Evolutionary conservation across 2,888 invertebrate genomes (phyloP).

Genomic region (Glaucopsyche alexis): DNA sequence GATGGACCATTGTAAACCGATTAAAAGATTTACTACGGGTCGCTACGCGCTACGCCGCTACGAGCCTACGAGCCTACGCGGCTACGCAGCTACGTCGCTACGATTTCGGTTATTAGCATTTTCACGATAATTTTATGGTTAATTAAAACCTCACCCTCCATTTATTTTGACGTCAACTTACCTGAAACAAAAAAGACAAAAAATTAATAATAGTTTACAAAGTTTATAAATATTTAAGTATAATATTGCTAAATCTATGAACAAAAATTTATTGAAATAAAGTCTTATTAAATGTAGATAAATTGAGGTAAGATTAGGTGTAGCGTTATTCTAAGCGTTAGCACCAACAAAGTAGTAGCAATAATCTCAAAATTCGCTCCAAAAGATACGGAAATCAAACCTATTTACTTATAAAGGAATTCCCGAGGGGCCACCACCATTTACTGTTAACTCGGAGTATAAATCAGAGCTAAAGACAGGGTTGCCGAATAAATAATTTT

Average conservation of each 20-base stretch:
- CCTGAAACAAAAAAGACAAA: constrained; percentile 36
- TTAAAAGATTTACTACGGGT: constrained; percentile 76
- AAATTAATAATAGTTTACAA: background rate
- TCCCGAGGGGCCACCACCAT: constrained; percentile 57
- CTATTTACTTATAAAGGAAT: constrained; percentile 56
- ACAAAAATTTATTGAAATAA: no score
- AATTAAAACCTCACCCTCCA: background rate
- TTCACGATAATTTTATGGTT: constrained; percentile 7
- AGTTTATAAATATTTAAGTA: background rate
- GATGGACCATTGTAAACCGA: constrained; percentile 77
- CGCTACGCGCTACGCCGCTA: constrained; percentile 44
- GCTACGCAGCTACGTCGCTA: constrained; percentile 45
- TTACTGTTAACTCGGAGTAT: constrained; percentile 65
- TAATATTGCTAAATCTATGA: no score
- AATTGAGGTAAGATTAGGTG: no score
- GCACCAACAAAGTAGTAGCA: background rate
- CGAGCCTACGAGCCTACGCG: constrained; percentile 44
- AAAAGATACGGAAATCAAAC: constrained; percentile 46
- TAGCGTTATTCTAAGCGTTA: no score
- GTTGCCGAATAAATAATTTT: constrained; percentile 76
- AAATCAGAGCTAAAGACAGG: constrained; percentile 72
- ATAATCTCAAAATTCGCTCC: background rate
- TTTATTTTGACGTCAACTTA: constrained; percentile 31
- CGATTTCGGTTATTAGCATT: background rate
- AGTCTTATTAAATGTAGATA: no score